Base-by-base conservation (phyloP, 2,113 vertebrate species). In the Antechinus stuartii region DNA sequence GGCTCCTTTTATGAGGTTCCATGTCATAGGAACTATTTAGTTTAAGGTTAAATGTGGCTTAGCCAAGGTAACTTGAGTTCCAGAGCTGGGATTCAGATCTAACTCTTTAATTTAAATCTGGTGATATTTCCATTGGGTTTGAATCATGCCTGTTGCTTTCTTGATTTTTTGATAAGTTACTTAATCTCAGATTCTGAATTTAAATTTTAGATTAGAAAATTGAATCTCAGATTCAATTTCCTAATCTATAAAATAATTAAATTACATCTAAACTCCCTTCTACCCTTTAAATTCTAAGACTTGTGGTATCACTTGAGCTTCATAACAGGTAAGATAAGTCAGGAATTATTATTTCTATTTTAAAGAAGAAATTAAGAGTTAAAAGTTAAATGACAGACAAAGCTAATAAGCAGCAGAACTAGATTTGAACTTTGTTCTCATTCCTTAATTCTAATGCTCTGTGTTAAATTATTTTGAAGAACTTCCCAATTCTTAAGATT, bases 401-500 rank as follows among this genome's bases (percentile, higher is more conserved):
- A 84, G 7, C n/a, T 84, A 84, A 42, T 42, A 84, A 84, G n/a
- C 23, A 42, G 19, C 68, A 84, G n/a, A 84, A 22, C 16, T 42
- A 35, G 19, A 84, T 23, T 84, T 42, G 68, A 42, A 42, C n/a
- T n/a, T 42, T 42, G n/a, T 23, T 84, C 68, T 84, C 35, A 84
- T 16, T 84, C n/a, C n/a, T 30, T 30, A 23, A 23, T 84, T 84
- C n/a, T 76, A 76, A n/a, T 76, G 61, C 14, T 76, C 30, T 76
- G 10, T 76, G 61, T 76, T n/a, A 76, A 76, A 76, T 76, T 92
- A 94, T 56, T 93, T 91, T n/a, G 12, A 84, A 91, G 91, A 95
- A 90, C 46, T 54, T 54, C 57, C 57, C 93, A 91, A 49, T 46
- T 76, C 49, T 96, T 93, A 93, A 90, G 54, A 96, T 30, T 54